Base-by-base conservation (phyloP, 1,140 invertebrate genomes). In the Trinorchestia longiramus region DNA sequence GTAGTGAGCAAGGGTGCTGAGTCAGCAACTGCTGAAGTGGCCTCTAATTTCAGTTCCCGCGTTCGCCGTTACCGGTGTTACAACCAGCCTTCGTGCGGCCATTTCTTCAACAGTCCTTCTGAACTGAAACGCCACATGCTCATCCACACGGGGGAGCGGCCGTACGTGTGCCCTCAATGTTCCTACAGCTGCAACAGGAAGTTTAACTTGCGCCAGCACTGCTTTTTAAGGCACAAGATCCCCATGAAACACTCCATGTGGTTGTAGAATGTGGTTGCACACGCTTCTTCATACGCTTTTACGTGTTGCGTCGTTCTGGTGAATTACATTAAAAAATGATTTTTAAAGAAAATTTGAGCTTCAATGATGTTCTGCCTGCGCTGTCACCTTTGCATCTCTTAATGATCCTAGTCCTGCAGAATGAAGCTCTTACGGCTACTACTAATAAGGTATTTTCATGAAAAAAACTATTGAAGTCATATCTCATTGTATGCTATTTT, bases 101-200 rank as follows among this genome's bases (percentile, higher is more conserved):
- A 45, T 43, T 47, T 40, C 40, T 94, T 94, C 92, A 94, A 47
- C 19, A 94, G 92, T n/a, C 92, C 92, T 4, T 94, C 92, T 15
- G 92, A 94, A 0, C 97, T 99, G 95, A 97, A 98, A 57, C 98
- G 98, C 6, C 96, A 96, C 96, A 88, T 95, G 44, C 62, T 96
- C 40, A 95, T 95, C 8, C 97, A 97, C 94, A 97, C 97, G 44
- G 97, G 97, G 28, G 97, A 97, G 88, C 97, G 96, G 95, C 97
- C 97, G 3, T 97, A 99, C 97, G 99, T 99, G 97, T 99, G 99
- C 97, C 98, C 98, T 97, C 98, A 99, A 4, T 99, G 99, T 97
- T 40, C 95, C 19, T 95, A 95, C 95, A 95, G 96, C 62, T 96
- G 94, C 43, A 96, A 95, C 45, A 87, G 95, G n/a, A 95, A 95